Evolutionary conservation across 2,888 invertebrate genomes (phyloP), one percentile per base, ranked within the genome.

Genomic region (Folsomia manolachei): DNA sequence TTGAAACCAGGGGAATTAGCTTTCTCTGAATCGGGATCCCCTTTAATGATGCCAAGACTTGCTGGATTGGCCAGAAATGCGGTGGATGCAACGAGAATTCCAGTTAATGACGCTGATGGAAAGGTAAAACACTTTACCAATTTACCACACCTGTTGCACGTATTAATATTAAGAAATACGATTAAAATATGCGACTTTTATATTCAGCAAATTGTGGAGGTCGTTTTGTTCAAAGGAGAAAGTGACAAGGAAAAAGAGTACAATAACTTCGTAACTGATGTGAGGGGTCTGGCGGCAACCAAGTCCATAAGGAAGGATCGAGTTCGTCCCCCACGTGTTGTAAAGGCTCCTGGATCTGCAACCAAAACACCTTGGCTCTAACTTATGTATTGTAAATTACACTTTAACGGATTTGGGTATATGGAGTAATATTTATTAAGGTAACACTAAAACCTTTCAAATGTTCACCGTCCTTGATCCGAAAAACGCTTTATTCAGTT

Each of bases 1-100:
- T 66, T 73, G 0, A 78, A 77, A 67, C 79, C 79, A 14, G 79
- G 79, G 56, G 79, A 79, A 69, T 25, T 74, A 11, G 64, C 71
- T 2, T 79, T 71, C 72, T 78, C 78, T 18, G 64, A 75, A 19
- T 70, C 70, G 2, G 79, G 79, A 1, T 79, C 79, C 11, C 79
- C 79, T 0, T 65, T 74, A 24, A 14, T 74, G 4, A 60, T 51
- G 1, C 71, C 71, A 14, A 24, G 63, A 56, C 24, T 71, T 18
- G 26, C 24, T 2, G 68, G 62, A 7, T 60, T 27, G 14, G 21
- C 1, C 11, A 21, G 14, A 1, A 14, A 39, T n/a, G 21, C 56
- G 24, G 27, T 26, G 9, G 60, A 21, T 9, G 61, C 70, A n/a
- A 71, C 72, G 27, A 27, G 72, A 11, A 62, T 76, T 14, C 71